Base-by-base conservation (phyloP, 2,113 vertebrate genomes). In the Uria lomvia region DNA sequence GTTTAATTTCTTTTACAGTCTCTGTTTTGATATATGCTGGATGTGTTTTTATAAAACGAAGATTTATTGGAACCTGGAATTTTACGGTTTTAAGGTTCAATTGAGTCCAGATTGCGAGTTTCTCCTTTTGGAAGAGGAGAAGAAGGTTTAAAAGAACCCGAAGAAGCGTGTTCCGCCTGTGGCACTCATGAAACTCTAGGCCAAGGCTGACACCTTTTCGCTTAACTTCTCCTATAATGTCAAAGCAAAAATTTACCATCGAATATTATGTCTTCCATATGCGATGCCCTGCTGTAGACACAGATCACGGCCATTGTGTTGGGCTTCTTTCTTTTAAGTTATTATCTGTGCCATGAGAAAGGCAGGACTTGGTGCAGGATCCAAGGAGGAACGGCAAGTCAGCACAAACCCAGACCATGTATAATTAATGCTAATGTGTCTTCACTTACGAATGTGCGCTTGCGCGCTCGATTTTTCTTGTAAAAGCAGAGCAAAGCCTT, bases 31-130 rank as follows among this genome's bases (percentile, higher is more conserved):
- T 95, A 90, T 88, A 58, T 66, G 58, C 66, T 94, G 45, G 27
- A 76, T 85, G 62, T 82, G 59, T 87, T 95, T 96, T 88, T 87
- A 91, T 95, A 85, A 92, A 95, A 77, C 0, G 4, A 94, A 94
- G 77, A 95, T 96, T 95, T 95, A 96, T 91, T 91, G n/a, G 53
- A 95, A 97, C 91, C 96, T 94, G 89, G 75, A 82, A 89, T 91
- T 95, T 95, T 88, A 93, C 4, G 16, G 42, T 81, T 92, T 91
- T 79, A 55, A 89, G 62, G 62, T 94, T 95, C 93, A 73, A 93
- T 92, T 91, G 94, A 92, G 86, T 94, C 94, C 96, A 97, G 89
- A 95, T 94, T 95, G 89, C 1, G 29, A 52, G 49, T 94, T 95
- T 94, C 67, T 91, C 47, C 62, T 90, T 88, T 95, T 94, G 81